phyloP scores from a whole-genome alignment of 2,797 vertebrate species.

The Chlorospingus flavigularis region DNA sequence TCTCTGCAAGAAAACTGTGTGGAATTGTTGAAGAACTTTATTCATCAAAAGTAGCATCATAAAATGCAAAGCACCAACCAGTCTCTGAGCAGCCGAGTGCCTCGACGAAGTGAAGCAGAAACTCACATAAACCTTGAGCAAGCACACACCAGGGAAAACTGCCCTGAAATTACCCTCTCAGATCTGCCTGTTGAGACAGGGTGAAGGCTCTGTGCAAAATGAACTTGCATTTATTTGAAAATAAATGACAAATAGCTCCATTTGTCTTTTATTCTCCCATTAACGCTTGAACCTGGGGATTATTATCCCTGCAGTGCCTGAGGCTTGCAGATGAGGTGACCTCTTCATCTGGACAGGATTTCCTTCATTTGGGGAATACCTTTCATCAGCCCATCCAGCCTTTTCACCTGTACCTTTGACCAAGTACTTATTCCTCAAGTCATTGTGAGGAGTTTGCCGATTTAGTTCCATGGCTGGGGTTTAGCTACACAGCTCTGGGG shows the following conservation, averaged over 20 bases:
- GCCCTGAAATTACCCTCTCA: background rate
- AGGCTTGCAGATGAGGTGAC: background rate
- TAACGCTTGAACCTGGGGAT: background rate
- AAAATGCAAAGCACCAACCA: background rate
- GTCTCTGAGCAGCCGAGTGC: background rate
- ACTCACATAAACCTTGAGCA: background rate
- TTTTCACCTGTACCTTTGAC: background rate
- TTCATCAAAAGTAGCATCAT: background rate
- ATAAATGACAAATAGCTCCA: background rate
- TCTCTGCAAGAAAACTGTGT: background rate
- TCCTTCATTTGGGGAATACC: background rate
- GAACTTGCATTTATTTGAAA: background rate
- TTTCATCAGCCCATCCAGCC: background rate
- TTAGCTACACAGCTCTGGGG: background rate
- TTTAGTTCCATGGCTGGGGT: background rate
- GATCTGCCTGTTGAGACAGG: background rate
- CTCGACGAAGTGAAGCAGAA: background rate
- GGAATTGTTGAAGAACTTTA: background rate
- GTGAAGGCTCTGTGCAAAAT: background rate
- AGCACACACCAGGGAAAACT: background rate
- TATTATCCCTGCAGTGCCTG: background rate
- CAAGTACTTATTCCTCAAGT: background rate
- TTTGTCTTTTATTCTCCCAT: background rate
- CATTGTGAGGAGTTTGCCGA: background rate
- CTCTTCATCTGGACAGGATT: constrained; percentile 1